Evolutionary conservation across 2,888 invertebrate species (phyloP).

Genomic region (Quadroppia sp.): DNA sequence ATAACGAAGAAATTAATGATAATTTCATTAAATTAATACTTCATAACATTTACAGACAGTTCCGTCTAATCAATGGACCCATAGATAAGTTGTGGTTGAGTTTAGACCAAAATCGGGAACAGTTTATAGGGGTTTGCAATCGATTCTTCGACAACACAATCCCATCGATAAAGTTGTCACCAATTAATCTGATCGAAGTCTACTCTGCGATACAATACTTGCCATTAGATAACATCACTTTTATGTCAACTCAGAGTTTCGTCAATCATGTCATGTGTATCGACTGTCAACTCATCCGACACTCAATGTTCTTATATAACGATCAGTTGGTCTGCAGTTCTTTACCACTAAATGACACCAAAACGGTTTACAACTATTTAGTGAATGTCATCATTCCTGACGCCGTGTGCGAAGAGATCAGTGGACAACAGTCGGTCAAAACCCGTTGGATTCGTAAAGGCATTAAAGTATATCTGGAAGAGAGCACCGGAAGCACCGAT

Average conservation of each 20-base stretch:
- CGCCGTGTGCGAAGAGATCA: slow-evolving; percentile 42
- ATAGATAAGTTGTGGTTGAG: slow-evolving; percentile 34
- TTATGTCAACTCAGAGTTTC: slow-evolving; percentile 42
- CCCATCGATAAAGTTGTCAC: slow-evolving; percentile 36
- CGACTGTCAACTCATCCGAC: slow-evolving; percentile 38
- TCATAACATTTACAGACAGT: slow-evolving; percentile 41
- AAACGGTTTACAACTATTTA: slow-evolving; percentile 43
- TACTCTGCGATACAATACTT: slow-evolving; percentile 43
- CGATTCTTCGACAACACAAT: slow-evolving; percentile 39
- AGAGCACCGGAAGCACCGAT: too few species aligned
- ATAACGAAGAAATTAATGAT: slow-evolving; percentile 41
- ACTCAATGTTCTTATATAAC: slow-evolving; percentile 42
- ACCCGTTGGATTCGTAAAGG: slow-evolving; percentile 39
- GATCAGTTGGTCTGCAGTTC: slow-evolving; percentile 42
- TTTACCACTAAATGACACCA: slow-evolving; percentile 40
- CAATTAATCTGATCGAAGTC: slow-evolving; percentile 43
- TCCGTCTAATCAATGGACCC: slow-evolving; percentile 41
- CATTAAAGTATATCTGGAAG: slow-evolving; percentile 35
- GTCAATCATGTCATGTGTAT: slow-evolving; percentile 40
- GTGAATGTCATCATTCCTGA: slow-evolving; percentile 41
- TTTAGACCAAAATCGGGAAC: slow-evolving; percentile 12
- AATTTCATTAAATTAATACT: slow-evolving; percentile 40
- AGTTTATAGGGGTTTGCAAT: slow-evolving; percentile 31
- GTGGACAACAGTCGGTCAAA: slow-evolving; percentile 33
- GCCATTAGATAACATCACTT: slow-evolving; percentile 40